Conservation (phyloP, 2,888 invertebrate genomes). For the Ochropleura leucogaster region DNA sequence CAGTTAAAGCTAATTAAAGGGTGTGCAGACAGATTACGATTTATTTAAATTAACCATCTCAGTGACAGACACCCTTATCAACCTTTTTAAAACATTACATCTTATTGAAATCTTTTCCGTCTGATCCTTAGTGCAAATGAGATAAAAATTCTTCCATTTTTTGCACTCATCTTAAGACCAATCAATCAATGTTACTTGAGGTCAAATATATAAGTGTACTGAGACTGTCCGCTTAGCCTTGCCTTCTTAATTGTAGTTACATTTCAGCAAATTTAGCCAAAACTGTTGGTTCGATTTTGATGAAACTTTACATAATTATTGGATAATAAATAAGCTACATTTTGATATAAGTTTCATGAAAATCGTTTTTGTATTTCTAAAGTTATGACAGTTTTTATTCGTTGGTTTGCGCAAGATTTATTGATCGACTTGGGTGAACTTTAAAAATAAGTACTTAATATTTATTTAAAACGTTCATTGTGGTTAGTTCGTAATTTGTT, state of each 20-base stretch:
- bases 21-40: neutral
- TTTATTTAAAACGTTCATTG: conserved; percentile 18
- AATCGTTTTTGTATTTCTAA: conserved; percentile 1
- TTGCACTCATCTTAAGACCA: neutral
- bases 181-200: conserved; percentile 19
- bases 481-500: conserved; percentile 22
- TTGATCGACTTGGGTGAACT: conserved; percentile 9
- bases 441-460: neutral
- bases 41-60: neutral
- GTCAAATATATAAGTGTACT: conserved; percentile 20
- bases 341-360: neutral
- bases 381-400: neutral
- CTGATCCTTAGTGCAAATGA: neutral
- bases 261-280: neutral
- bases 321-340: neutral
- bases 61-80: neutral
- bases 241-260: neutral
- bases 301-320: neutral
- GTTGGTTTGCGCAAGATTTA: neutral
- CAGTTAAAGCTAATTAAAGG: too few species aligned
- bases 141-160: neutral
- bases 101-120: neutral
- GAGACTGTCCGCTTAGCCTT: neutral
- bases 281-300: neutral
- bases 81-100: neutral